Evolutionary conservation across 2,888 invertebrate genomes (phyloP).

Genomic region (Andrena dorsata): DNA sequence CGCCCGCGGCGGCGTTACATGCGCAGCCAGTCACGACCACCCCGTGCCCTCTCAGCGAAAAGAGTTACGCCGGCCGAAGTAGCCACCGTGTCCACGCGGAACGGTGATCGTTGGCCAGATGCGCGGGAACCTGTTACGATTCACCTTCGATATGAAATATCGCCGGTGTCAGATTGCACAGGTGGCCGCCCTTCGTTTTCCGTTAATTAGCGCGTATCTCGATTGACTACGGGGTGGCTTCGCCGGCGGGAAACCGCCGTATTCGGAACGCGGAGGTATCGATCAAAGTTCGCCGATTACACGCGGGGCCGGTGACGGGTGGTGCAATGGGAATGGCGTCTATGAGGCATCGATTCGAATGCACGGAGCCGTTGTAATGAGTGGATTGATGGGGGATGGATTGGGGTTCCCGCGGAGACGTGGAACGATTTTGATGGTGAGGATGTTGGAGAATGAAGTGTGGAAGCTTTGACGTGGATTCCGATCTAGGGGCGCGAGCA

Average conservation of each 20-base stretch:
- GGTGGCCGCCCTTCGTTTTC: neutral
- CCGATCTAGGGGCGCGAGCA: too few species aligned
- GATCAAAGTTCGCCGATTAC: neutral
- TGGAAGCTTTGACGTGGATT: neutral
- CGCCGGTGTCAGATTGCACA: neutral
- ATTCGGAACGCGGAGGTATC: conserved; percentile 11
- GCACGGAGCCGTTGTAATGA: neutral
- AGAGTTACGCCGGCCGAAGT: conserved; percentile 24
- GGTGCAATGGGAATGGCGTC: neutral
- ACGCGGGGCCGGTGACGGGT: conserved; percentile 2
- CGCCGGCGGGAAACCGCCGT: neutral
- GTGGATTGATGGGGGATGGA: neutral
- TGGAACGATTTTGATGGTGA: neutral
- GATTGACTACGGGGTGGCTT: neutral
- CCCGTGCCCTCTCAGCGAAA: conserved; percentile 10
- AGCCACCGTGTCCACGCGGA: conserved; percentile 44
- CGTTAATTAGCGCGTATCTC: conserved; percentile 26
- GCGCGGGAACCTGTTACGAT: conserved; percentile 5
- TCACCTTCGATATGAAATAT: conserved; percentile 40
- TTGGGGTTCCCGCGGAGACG: neutral
- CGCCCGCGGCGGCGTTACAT: neutral
- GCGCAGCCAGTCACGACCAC: conserved; percentile 9
- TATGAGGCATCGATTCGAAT: neutral
- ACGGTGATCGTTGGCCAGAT: conserved; percentile 30
- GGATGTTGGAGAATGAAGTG: neutral